Evolutionary conservation across 2,113 vertebrate species (phyloP).

Genomic region (Mastomys coucha): DNA sequence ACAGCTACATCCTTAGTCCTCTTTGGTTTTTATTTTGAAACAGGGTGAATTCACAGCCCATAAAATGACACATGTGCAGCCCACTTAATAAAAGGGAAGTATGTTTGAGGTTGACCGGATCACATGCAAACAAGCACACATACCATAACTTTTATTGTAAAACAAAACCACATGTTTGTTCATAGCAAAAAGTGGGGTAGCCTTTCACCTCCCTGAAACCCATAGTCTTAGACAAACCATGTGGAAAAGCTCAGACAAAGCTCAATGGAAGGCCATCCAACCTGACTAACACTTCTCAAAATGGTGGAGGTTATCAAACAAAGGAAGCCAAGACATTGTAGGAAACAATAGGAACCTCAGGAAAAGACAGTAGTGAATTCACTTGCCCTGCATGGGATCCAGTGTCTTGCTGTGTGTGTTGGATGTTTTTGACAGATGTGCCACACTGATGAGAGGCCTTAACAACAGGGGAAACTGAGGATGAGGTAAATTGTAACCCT

Average conservation of each 20-base stretch:
- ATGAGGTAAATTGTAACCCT: not conserved
- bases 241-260: not conserved
- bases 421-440: not conserved
- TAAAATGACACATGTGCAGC: not conserved
- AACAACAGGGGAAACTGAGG: not conserved
- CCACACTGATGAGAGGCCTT: not conserved
- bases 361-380: not conserved
- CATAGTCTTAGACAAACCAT: not conserved
- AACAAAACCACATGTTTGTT: slow-evolving; percentile 34
- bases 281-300: not conserved
- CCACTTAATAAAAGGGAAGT: not conserved
- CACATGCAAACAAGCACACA: not conserved
- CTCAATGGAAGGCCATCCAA: not conserved
- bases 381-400: not conserved
- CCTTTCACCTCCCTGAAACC: not conserved
- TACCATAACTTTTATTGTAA: not conserved
- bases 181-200: not conserved
- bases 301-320: not conserved
- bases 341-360: not conserved
- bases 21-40: not conserved
- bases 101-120: not conserved
- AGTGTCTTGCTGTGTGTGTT: not conserved
- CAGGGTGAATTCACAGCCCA: not conserved
- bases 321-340: not conserved
- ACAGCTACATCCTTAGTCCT: not conserved